Base-by-base conservation (phyloP, 2,113 vertebrate genomes). In the Nestor notabilis region DNA sequence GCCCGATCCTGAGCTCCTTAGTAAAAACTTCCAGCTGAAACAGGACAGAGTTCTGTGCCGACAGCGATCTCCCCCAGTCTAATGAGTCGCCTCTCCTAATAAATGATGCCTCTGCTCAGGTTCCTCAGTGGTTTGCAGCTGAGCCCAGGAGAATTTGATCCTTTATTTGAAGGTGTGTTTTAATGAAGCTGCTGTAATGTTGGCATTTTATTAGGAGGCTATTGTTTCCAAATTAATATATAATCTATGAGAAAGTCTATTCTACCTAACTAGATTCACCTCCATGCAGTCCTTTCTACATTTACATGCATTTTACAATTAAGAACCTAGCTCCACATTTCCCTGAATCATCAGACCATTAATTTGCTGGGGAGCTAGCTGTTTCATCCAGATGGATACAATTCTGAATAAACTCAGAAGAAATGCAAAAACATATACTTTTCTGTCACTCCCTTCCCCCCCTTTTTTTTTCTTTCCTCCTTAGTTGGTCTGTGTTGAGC, bases 341-440 rank as follows among this genome's bases (percentile, higher is more conserved):
- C 89, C 63, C 83, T 74, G 86, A 92, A 65, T 93, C 89, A 93
- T 89, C 83, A 89, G 92, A 89, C 76, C 60, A 93, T 91, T 93
- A 84, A 79, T 91, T 94, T 93, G 43, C 60, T 92, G 28, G 28
- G 37, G 37, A 96, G 70, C 8, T 92, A 68, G 44, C 27, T 95
- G 56, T 83, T 95, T 87, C 66, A 69, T 70, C 53, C 90, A 96
- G 63, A 68, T 87, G 74, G 89, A 87, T 89, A 84, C 60, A 44
- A 79, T 91, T 95, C 72, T 20, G 72, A 92, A 76, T 68, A 96
- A 96, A 95, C 65, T 81, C 44, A 61, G 44, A 89, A 95, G 80
- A 93, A 97, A 89, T 81, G 86, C 68, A 95, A 90, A 96, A 75
- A 1, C 80, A 78, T 70, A 84, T 79, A 81, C 65, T 90, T 92